Base-by-base conservation (phyloP, 2,113 vertebrate species). In the Bos javanicus region DNA sequence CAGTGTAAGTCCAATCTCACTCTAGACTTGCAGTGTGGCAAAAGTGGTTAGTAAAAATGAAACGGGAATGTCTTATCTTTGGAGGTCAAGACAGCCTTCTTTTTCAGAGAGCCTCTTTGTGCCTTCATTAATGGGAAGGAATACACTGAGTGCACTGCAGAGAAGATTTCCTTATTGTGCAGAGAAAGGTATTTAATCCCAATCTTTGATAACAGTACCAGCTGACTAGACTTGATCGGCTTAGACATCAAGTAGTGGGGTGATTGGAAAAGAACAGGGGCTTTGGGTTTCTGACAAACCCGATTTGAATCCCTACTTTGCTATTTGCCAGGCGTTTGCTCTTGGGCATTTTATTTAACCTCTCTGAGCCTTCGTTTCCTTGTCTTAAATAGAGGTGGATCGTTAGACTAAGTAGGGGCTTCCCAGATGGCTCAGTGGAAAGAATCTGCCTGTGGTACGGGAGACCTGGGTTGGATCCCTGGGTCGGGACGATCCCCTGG, bases 1-100 rank as follows among this genome's bases (percentile, higher is more conserved):
- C 97, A 98, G 59, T 0, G 99, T 99, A 99, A 99, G 99, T 99
- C 59, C 11, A 59, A 33, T 56, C 67, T 76, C 0, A n/a, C 28
- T 59, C 76, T 56, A 23, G 52, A 13, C 36, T 36, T 39, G 9
- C 30, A 4, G 5, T 30, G 36, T 52, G 71, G 43, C n/a, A 67
- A 13, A 43, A 54, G 33, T 23, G 28, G 25, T 26, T 1, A 23
- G 48, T 57, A 3, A 7, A n/a, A 21, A 25, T 10, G 21, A 62
- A n/a, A 23, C 12, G 84, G 39, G 74, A 52, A 19, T 57, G 59
- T 67, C 59, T 62, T 83, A 4, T n/a, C 64, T 91, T 80, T 50
- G 81, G 81, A 81, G 87, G 30, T 36, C 43, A 50, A n/a, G 67
- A 21, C 11, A 50, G 74, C 86, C 87, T 97, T 67, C 88, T 64